These are phyloP conservation scores for Cyprinodon variegatus DNA, from an alignment of 2,113 vertebrate species.

Conservation along the genomic window DNA sequence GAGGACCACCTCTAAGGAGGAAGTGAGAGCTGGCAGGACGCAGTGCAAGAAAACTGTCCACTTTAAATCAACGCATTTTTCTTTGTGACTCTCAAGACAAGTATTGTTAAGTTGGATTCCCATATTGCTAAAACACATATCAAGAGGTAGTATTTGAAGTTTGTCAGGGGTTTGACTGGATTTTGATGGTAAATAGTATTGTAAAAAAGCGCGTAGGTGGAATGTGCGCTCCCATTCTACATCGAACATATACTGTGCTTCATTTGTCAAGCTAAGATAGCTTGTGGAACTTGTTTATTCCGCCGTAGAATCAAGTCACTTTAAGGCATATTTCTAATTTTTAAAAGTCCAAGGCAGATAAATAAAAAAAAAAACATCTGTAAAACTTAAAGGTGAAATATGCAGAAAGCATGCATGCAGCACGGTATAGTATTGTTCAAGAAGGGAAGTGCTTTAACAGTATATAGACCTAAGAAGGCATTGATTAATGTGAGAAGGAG, in stretches of 20 bases:
- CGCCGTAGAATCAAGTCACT: too few species aligned
- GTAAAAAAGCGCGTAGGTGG: constrained; percentile 21
- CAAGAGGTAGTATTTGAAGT: constrained; percentile 27
- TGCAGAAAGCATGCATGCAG: constrained; percentile 17
- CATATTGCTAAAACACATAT: constrained; percentile 41
- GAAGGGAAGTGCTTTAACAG: constrained; percentile 22
- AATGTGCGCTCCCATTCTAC: constrained; percentile 31
- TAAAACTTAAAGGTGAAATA: neutral
- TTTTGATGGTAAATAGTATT: constrained; percentile 19
- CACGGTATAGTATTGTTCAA: constrained; percentile 29
- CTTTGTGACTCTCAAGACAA: neutral
- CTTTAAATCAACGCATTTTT: constrained; percentile 19
- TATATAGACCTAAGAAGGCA: constrained; percentile 47
- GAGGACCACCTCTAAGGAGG: constrained; percentile 37
- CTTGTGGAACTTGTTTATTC: neutral
- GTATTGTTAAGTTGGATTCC: constrained; percentile 12
- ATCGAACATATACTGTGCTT: constrained; percentile 41
- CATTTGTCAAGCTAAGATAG: neutral
- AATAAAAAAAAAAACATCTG: too few species aligned
- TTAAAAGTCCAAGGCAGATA: too few species aligned
- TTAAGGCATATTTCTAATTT: too few species aligned
- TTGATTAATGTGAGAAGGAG: constrained; percentile 32
- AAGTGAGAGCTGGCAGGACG: constrained; percentile 33
- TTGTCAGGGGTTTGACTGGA: constrained; percentile 39
- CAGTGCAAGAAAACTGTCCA: constrained; percentile 30